Evolutionary conservation across 2,888 invertebrate species (phyloP), one percentile per base, ranked within the genome.

Genomic region (Acanthococcus lagerstroemiae): DNA sequence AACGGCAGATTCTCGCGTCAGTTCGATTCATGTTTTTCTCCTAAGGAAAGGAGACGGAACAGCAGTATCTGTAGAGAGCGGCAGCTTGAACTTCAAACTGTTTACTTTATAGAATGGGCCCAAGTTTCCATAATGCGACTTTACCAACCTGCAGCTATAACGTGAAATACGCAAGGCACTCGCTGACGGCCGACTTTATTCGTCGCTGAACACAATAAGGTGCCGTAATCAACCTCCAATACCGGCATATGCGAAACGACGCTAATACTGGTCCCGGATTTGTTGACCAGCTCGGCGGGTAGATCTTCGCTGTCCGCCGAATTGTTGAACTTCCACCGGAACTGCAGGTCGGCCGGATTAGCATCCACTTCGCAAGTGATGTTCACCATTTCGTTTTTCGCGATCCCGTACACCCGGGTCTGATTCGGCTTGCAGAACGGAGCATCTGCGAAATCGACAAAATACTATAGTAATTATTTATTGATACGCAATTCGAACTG

Each of bases 311-410:
- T 80, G 67, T 66, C 65, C 17, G 58, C 67, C 45, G 90, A 88
- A 78, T 90, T 92, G 79, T 94, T 94, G 76, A 93, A 88, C 26
- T 86, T 84, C 92, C 92, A 92, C 72, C 86, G 86, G 77, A 90
- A 92, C 15, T 19, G 44, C 73, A 82, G 85, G 73, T 86, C 85
- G 1, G 84, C 82, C 17, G 92, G 91, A 76, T 86, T 90, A 22
- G 90, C 85, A 73, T 91, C 90, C 54, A 92, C 91, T 68, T 87
- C 86, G 75, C 92, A 92, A 56, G 84, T 78, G 67, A 92, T 84
- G 74, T 84, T 84, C 0, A 88, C 87, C 65, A 85, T 84, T 76
- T 91, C 90, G 75, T 87, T 85, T 68, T 88, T 80, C 1, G 90
- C 90, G 2, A 90, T 89, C 1, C 90, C 91, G 71, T 91, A 91